A percentile compares a stretch with the other conserved stretches of the same genome.
These are phyloP conservation scores for Cerceris rybyensis DNA, from an alignment of 2,888 invertebrate genomes.

Conservation along the genomic window DNA sequence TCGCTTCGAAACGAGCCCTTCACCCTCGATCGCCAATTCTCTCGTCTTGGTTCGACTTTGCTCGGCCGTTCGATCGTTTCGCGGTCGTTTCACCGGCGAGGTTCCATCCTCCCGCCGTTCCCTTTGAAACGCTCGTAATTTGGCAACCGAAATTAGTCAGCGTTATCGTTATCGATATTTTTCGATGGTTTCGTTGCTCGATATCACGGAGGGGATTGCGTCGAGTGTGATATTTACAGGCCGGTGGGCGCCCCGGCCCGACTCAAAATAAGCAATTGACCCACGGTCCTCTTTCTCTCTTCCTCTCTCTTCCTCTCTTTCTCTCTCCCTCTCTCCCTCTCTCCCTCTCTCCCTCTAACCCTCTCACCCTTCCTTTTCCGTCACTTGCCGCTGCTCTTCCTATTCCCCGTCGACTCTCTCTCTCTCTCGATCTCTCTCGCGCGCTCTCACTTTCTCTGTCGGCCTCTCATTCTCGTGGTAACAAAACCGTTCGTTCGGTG, in stretches of 20 bases:
- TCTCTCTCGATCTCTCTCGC: conserved; percentile 13
- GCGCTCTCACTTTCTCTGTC: conserved; percentile 38
- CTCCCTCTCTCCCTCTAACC: conserved; percentile 16
- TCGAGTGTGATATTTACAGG: conserved; percentile 70
- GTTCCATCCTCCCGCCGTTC: conserved; percentile 58
- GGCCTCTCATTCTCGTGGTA: conserved; percentile 69
- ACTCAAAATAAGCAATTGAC: conserved; percentile 80
- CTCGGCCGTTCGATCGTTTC: neutral
- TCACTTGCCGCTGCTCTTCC: too few species aligned
- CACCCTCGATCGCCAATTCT: neutral
- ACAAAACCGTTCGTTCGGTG: conserved; percentile 79
- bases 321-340: conserved; percentile 28
- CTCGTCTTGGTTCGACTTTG: neutral
- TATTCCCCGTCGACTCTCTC: too few species aligned
- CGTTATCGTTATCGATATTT: conserved; percentile 70
- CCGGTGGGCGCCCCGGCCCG: conserved; percentile 68
- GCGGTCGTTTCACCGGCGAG: conserved; percentile 47
- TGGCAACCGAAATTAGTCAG: conserved; percentile 65
- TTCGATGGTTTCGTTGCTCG: conserved; percentile 63
- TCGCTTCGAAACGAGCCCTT: neutral
- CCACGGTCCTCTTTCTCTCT: conserved; percentile 63
- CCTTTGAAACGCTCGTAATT: conserved; percentile 63
- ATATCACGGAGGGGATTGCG: conserved; percentile 40
- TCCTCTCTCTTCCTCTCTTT: too few species aligned
- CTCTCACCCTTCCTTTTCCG: conserved; percentile 4